These are phyloP conservation scores for Nephrotoma guestfalica DNA, from an alignment of 2,888 invertebrate species.

Conservation along the genomic window DNA sequence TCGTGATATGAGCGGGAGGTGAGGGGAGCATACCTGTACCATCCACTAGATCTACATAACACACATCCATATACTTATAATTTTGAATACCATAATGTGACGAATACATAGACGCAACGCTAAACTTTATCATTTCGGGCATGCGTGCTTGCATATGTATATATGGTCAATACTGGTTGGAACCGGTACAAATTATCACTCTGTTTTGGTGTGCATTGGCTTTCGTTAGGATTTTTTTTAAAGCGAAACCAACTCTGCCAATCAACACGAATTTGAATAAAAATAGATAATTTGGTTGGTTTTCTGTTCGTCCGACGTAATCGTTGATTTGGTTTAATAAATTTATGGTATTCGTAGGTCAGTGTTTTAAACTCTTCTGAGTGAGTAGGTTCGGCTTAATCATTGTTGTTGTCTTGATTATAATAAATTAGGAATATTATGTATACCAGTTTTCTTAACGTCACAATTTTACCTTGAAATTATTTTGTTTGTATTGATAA, in stretches of 20 bases:
- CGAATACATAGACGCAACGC: neutral
- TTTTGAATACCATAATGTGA: neutral
- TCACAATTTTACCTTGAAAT: neutral
- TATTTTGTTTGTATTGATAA: neutral
- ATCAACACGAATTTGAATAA: neutral
- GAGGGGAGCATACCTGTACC: neutral
- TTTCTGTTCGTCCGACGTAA: neutral
- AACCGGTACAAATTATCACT: neutral
- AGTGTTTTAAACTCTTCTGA: neutral
- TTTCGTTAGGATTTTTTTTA: neutral
- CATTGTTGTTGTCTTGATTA: neutral
- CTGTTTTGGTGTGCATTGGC: neutral
- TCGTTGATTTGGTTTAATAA: neutral
- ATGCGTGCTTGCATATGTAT: neutral
- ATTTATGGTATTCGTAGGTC: neutral
- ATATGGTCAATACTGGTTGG: neutral
- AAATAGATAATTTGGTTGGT: neutral
- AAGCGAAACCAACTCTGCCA: neutral
- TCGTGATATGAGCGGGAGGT: neutral
- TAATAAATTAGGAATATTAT: neutral
- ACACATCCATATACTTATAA: neutral
- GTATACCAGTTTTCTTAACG: neutral
- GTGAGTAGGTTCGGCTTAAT: neutral
- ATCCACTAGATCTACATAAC: neutral
- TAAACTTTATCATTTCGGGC: neutral